Evolutionary conservation across 1,140 invertebrate genomes (phyloP).

Genomic region (Drosophila nannoptera): DNA sequence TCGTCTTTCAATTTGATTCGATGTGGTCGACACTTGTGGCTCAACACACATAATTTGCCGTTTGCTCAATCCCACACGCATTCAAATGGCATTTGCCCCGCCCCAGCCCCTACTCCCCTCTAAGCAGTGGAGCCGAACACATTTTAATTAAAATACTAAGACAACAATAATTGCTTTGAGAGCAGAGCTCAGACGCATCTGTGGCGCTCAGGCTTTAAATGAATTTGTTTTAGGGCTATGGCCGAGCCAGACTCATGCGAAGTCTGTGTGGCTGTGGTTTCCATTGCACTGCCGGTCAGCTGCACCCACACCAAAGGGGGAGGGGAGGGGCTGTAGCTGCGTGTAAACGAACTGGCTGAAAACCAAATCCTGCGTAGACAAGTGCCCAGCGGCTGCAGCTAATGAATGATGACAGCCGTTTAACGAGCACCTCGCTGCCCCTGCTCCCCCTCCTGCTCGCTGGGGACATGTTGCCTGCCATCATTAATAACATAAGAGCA

Average conservation of each 20-base stretch:
- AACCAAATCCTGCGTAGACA: constrained; percentile 54
- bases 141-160: constrained; percentile 77
- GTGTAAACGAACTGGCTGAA: constrained; percentile 49
- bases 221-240: constrained; percentile 32
- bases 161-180: constrained; percentile 62
- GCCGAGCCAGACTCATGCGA: constrained; percentile 1
- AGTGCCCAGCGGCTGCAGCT: constrained; percentile 64
- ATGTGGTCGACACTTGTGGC: constrained; percentile 37
- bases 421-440: constrained; percentile 42
- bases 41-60: constrained; percentile 49
- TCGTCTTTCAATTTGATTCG: constrained; percentile 24
- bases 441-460: background rate
- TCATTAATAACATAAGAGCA: constrained; percentile 63
- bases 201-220: constrained; percentile 13
- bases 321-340: constrained; percentile 38
- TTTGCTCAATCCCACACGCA: background rate
- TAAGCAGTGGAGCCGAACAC: constrained; percentile 48
- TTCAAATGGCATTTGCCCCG: background rate
- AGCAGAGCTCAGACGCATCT: background rate
- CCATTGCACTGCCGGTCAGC: constrained; percentile 19
- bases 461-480: constrained; percentile 12
- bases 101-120: background rate
- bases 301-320: constrained; percentile 7
- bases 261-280: constrained; percentile 18
- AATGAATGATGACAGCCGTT: constrained; percentile 76